Base-by-base conservation (phyloP, 2,888 invertebrate species). In the Himalopsyche japonica region DNA sequence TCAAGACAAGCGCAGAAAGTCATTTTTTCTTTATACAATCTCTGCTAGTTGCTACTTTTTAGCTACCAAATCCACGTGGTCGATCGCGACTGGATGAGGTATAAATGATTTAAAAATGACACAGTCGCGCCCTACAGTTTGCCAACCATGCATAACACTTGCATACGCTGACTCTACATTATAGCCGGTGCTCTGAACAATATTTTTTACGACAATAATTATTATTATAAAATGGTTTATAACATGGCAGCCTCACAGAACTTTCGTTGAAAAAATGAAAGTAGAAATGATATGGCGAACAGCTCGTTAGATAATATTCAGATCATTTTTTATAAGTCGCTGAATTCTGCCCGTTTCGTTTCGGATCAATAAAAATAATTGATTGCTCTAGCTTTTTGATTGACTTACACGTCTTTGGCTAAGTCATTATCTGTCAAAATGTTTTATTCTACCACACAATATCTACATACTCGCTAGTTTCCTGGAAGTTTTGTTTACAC, bases 201-300 rank as follows among this genome's bases (percentile, higher is more conserved):
- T 70, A 70, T 70, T 70, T 70, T 70, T 70, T 70, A 70, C 70
- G 70, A 70, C 70, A 70, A 70, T 70, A 70, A 70, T 70, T 70
- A 70, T 70, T 70, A 70, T 70, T 70, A 70, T 70, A 70, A 70
- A 70, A 70, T 70, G 70, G 70, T 70, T 70, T 70, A 70, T 70
- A 70, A 70, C 70, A 12, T 30, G 70, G 2, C 70, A 27, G 70
- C 70, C 57, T 70, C 70, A 8, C 70, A 30, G 70, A 70, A 70
- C 70, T 70, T 70, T 70, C 70, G 70, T 70, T 70, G 30, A 70
- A 70, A 70, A 70, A 70, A 70, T 70, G 70, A 70, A 70, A 70
- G 70, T 70, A 70, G 70, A 70, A 70, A 70, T 64, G 64, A 64
- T 70, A 70, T 27, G 27, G 70, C 70, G 5, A 70, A 70, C 70